These are phyloP conservation scores for Eucriotettix oculatus DNA, from an alignment of 2,888 invertebrate species.

Conservation along the genomic window DNA sequence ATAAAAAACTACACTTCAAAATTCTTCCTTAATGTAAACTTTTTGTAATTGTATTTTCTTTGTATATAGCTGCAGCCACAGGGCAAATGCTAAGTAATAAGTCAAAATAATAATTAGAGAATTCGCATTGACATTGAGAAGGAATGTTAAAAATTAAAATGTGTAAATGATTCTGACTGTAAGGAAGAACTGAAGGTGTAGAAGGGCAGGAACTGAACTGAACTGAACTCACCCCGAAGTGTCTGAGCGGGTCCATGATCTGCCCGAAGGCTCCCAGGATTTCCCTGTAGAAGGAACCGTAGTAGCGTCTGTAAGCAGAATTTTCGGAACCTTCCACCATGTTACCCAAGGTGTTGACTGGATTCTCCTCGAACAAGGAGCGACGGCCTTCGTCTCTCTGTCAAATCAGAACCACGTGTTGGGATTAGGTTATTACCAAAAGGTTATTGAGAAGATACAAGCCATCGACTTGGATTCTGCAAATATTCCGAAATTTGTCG, in stretches of 20 bases:
- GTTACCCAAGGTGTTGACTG: constrained; percentile 24
- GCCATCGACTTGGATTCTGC: constrained; percentile 16
- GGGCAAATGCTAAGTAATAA: no score
- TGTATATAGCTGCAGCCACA: no score
- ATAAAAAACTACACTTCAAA: no score
- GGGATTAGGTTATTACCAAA: no score
- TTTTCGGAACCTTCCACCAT: constrained; percentile 43
- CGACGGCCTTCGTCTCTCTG: not conserved
- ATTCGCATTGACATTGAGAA: no score
- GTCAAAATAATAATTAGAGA: no score
- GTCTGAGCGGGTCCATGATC: constrained; percentile 24
- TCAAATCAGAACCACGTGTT: not conserved
- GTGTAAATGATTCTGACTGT: no score
- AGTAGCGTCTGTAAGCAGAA: constrained; percentile 38
- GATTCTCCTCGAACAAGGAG: not conserved
- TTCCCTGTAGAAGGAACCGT: constrained; percentile 37
- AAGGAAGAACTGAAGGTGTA: no score
- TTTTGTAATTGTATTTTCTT: no score
- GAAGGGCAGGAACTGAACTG: no score
- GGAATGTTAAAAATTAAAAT: no score
- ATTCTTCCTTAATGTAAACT: no score
- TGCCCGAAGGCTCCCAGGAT: constrained; percentile 32
- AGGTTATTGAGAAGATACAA: constrained; percentile 17
- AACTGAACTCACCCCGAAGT: constrained; percentile 18
- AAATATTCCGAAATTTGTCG: not conserved